Percentiles rank a stretch among this genome's conserved stretches.
Evolutionary conservation across 2,888 invertebrate genomes (phyloP).

Genomic region (Cephus rjabovi): DNA sequence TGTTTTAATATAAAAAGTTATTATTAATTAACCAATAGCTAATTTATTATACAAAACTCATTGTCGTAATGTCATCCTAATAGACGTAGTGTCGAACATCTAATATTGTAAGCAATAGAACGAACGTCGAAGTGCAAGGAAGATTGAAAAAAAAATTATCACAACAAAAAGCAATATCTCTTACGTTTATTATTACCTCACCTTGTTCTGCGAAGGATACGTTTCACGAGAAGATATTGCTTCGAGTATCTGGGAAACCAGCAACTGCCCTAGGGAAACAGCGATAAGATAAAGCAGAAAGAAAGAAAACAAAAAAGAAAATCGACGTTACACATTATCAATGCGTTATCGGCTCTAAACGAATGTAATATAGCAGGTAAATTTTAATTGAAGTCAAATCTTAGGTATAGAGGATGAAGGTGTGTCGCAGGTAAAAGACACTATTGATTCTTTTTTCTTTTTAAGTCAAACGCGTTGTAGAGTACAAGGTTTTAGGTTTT

Average conservation of each 20-base stretch:
- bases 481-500: too few species aligned
- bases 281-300: slow-evolving; percentile 40
- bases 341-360: slow-evolving; percentile 25
- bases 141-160: slow-evolving; percentile 28
- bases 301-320: slow-evolving; percentile 15
- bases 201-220: slow-evolving; percentile 38
- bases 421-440: too few species aligned
- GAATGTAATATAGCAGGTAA: background rate
- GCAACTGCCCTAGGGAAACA: slow-evolving; percentile 56
- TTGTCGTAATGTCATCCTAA: slow-evolving; percentile 23
- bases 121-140: slow-evolving; percentile 32
- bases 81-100: slow-evolving; percentile 33
- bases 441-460: too few species aligned
- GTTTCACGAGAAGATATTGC: slow-evolving; percentile 17
- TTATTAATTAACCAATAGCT: slow-evolving; percentile 19
- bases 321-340: slow-evolving; percentile 22
- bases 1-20: slow-evolving; percentile 10
- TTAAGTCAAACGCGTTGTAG: too few species aligned
- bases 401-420: slow-evolving; percentile 37
- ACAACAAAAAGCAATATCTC: slow-evolving; percentile 38
- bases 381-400: slow-evolving; percentile 23
- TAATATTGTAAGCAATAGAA: slow-evolving; percentile 49
- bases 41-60: slow-evolving; percentile 13
- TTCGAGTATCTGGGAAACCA: slow-evolving; percentile 45
- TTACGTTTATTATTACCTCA: slow-evolving; percentile 52